Evolutionary conservation across 2,888 invertebrate species (phyloP).

Genomic region (Athrips mouffetella): DNA sequence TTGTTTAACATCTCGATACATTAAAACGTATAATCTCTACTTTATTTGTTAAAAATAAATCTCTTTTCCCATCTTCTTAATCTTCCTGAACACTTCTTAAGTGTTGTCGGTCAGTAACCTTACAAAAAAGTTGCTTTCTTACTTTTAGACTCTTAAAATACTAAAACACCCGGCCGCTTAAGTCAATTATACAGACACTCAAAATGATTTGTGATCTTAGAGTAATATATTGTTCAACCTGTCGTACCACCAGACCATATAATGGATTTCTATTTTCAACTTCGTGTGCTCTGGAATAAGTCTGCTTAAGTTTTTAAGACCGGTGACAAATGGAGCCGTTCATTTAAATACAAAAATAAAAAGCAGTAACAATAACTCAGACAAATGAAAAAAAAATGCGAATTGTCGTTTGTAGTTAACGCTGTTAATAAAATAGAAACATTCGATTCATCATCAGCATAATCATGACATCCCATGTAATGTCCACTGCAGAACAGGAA

Average conservation of each 20-base stretch:
- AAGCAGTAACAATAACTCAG: not conserved
- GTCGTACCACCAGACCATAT: conserved; percentile 31
- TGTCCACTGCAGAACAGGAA: no score
- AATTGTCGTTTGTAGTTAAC: no score
- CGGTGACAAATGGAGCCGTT: conserved; percentile 5
- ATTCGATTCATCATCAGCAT: no score
- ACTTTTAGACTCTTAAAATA: conserved; percentile 28
- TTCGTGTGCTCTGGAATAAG: conserved; percentile 1
- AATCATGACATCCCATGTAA: no score
- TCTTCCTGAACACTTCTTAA: not conserved
- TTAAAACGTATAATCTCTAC: no score
- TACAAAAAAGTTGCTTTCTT: not conserved
- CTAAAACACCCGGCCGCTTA: conserved; percentile 37
- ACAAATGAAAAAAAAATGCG: not conserved
- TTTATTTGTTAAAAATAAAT: no score
- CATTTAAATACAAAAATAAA: not conserved
- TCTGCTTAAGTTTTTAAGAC: conserved; percentile 3
- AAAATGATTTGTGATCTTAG: conserved; percentile 40
- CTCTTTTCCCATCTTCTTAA: not conserved
- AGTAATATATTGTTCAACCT: conserved; percentile 36
- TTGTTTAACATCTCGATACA: no score
- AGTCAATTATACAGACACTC: conserved; percentile 40
- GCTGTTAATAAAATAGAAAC: no score
- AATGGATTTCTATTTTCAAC: conserved; percentile 32
- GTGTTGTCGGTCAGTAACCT: conserved; percentile 10